These are phyloP conservation scores for Crossaster papposus DNA, from an alignment of 53 echinoderm and acorn worm species.

Conservation along the genomic window DNA sequence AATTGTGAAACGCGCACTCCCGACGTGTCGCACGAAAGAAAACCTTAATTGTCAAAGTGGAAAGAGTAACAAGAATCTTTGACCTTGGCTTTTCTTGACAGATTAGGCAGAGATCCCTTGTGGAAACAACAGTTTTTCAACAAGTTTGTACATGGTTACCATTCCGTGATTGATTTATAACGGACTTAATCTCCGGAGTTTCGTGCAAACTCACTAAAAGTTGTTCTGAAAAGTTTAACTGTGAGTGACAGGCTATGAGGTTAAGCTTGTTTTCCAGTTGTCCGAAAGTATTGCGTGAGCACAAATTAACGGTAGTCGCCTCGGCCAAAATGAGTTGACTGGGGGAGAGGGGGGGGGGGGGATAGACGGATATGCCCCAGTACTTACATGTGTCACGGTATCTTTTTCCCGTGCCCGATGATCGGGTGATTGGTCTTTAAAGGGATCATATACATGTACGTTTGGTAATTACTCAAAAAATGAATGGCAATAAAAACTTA, in stretches of 20 bases:
- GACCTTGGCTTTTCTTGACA: too few species aligned
- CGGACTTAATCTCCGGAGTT: background rate
- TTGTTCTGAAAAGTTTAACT: background rate
- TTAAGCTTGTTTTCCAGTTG: background rate
- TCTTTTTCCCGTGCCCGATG: background rate
- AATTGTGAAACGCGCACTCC: too few species aligned
- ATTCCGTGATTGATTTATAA: background rate
- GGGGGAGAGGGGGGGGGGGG: background rate
- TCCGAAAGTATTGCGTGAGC: background rate
- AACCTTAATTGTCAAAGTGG: too few species aligned
- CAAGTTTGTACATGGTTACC: background rate
- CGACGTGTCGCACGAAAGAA: too few species aligned
- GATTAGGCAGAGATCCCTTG: background rate
- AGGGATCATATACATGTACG: too few species aligned
- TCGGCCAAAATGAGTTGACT: background rate
- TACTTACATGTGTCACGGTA: background rate
- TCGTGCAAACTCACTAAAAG: background rate
- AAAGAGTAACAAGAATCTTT: too few species aligned
- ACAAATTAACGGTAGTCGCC: background rate
- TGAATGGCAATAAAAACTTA: too few species aligned
- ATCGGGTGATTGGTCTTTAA: background rate
- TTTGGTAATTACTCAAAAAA: too few species aligned
- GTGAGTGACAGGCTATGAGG: background rate
- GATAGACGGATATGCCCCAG: background rate
- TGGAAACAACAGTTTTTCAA: background rate